Percentiles rank a stretch among this genome's conserved stretches.
These are phyloP conservation scores for Alethe castanea DNA, from an alignment of 2,113 vertebrate species.

Conservation along the genomic window DNA sequence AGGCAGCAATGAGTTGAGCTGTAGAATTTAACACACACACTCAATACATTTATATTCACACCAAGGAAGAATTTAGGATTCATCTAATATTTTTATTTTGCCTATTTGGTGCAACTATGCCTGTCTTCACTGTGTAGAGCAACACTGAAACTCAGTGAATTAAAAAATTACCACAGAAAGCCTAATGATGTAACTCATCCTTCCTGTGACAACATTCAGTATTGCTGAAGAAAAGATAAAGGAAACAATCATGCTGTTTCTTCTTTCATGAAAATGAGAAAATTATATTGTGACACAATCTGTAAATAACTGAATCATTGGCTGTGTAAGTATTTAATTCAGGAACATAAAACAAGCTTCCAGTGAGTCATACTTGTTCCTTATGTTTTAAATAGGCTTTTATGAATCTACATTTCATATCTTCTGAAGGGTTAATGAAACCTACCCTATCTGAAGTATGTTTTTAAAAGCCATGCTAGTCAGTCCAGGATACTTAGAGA, in stretches of 20 bases:
- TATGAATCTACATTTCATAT: neutral
- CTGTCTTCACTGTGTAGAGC: neutral
- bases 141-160: slow-evolving; percentile 17
- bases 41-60: neutral
- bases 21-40: neutral
- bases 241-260: slow-evolving; percentile 21
- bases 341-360: neutral
- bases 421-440: neutral
- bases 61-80: neutral
- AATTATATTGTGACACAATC: neutral
- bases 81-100: neutral
- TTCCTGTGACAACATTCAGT: slow-evolving; percentile 1
- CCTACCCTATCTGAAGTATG: neutral
- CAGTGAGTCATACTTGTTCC: neutral
- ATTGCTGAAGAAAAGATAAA: slow-evolving; percentile 22
- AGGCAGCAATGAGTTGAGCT: neutral
- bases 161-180: neutral
- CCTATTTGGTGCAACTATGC: neutral
- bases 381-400: slow-evolving; percentile 3
- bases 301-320: neutral
- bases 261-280: slow-evolving; percentile 8
- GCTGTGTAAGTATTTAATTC: neutral
- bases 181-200: slow-evolving; percentile 16
- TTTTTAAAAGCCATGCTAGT: neutral
- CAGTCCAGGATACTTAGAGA: neutral